These are phyloP conservation scores for Malurus alboscapulatus DNA, from an alignment of 2,113 vertebrate genomes.

Conservation along the genomic window DNA sequence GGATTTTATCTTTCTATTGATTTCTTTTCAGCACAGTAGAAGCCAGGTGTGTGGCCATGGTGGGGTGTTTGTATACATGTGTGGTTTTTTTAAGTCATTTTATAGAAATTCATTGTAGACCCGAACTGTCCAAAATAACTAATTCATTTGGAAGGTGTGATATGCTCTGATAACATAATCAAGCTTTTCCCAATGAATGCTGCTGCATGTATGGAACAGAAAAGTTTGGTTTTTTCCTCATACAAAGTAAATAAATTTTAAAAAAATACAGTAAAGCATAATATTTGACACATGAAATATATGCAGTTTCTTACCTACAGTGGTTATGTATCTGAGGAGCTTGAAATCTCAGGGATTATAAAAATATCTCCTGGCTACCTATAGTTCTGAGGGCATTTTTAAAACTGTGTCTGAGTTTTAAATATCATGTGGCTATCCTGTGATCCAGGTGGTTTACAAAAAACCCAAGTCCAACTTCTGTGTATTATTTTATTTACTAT, in stretches of 20 bases:
- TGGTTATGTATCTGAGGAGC: not conserved
- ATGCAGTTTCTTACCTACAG: not conserved
- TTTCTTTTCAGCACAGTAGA: not conserved
- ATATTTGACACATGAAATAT: not conserved
- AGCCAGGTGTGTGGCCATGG: not conserved
- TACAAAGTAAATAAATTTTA: no score
- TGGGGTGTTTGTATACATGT: not conserved
- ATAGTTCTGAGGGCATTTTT: not conserved
- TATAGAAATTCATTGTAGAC: not conserved
- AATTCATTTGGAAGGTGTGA: not conserved
- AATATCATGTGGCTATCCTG: not conserved
- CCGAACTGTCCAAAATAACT: not conserved
- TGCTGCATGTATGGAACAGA: not conserved
- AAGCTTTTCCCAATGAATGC: not conserved
- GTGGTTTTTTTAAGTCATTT: not conserved
- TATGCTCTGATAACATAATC: not conserved
- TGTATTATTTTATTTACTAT: not conserved
- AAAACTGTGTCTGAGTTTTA: not conserved
- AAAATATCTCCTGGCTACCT: not conserved
- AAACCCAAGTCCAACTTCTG: not conserved
- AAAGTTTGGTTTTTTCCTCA: not conserved
- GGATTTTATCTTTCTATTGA: not conserved
- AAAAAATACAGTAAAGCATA: not conserved
- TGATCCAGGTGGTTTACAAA: not conserved
- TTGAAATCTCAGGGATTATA: not conserved